Evolutionary conservation across 2,113 vertebrate species (phyloP), one percentile per base, ranked within the genome.

Genomic region (Rhizomys pruinosus): DNA sequence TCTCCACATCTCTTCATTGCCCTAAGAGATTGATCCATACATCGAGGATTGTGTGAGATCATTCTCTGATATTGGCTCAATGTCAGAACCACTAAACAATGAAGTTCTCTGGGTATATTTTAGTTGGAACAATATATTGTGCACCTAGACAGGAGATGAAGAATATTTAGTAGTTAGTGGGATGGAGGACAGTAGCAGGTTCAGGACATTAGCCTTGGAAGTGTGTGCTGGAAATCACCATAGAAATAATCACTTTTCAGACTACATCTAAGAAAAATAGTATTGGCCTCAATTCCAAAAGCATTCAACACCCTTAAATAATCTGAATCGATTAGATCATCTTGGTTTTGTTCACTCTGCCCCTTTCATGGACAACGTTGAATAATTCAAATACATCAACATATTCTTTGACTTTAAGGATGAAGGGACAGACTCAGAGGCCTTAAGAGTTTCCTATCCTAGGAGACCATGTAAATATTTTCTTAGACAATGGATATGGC

Each of bases 211-310:
- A 20, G 20, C 8, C 1, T 80, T 29, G 15, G 2, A 15, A 44
- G 7, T 0, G 0, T 39, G 22, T 34, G n/a, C 27, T 76, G 82
- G 55, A 34, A 23, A 22, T 17, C 37, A 16, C 34, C 0, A 2
- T 12, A 6, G 3, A 59, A 37, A 7, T 37, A 27, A 29, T 66
- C 63, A 37, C n/a, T 69, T 95, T 71, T 84, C 73, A 82, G 55
- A 16, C 32, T 25, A 8, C 22, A 16, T 88, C 27, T 42, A 78
- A 55, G 23, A 79, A 47, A 93, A 85, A 64, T 7, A 86, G 73
- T 88, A 44, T 32, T 87, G 7, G 9, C 81, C n/a, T 84, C 16
- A n/a, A 15, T 63, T n/a, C 68, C 69, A 44, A 87, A 74, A 81
- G 22, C 59, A 86, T 17, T 72, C 59, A 90, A 77, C n/a, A 74